phyloP scores from a whole-genome alignment of 2,888 invertebrate species.

The Myopa tessellatipennis region DNA sequence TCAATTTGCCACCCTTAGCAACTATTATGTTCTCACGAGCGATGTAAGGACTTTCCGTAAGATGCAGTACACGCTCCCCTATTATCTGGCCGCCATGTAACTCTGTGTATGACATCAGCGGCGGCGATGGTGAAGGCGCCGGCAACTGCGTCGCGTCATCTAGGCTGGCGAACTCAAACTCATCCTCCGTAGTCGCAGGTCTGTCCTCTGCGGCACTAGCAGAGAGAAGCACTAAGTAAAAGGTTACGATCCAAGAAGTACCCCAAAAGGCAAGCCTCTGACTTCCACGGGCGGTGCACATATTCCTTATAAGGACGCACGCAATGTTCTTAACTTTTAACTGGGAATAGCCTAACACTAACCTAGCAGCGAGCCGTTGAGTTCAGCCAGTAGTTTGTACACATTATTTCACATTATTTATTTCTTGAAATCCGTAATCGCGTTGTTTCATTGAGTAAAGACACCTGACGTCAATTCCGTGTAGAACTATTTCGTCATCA shows the following conservation, averaged over 20 bases:
- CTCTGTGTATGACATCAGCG: slow-evolving; percentile 60
- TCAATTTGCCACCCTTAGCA: slow-evolving; percentile 81
- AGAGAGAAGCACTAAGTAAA: neutral
- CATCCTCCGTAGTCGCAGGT: slow-evolving; percentile 48
- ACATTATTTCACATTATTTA: neutral
- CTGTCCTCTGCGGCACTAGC: neutral
- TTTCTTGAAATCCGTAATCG: neutral
- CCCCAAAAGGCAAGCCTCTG: neutral
- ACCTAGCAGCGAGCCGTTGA: no score
- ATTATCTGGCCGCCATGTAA: slow-evolving; percentile 64
- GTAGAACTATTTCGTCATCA: slow-evolving; percentile 22
- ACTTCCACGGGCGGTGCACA: neutral
- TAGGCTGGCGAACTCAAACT: slow-evolving; percentile 62
- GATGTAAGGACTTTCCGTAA: slow-evolving; percentile 78
- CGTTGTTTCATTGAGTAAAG: neutral
- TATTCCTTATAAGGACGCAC: neutral
- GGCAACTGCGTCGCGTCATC: slow-evolving; percentile 57
- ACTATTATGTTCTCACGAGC: slow-evolving; percentile 84
- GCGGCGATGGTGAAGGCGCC: slow-evolving; percentile 45
- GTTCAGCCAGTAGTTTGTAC: no score
- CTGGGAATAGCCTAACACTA: no score
- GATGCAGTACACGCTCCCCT: slow-evolving; percentile 62
- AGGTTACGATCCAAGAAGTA: neutral
- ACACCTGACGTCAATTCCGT: neutral
- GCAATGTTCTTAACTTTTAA: neutral